These are phyloP conservation scores for Corythoichthys intestinalis DNA, from an alignment of 2,113 vertebrate genomes.

Conservation along the genomic window DNA sequence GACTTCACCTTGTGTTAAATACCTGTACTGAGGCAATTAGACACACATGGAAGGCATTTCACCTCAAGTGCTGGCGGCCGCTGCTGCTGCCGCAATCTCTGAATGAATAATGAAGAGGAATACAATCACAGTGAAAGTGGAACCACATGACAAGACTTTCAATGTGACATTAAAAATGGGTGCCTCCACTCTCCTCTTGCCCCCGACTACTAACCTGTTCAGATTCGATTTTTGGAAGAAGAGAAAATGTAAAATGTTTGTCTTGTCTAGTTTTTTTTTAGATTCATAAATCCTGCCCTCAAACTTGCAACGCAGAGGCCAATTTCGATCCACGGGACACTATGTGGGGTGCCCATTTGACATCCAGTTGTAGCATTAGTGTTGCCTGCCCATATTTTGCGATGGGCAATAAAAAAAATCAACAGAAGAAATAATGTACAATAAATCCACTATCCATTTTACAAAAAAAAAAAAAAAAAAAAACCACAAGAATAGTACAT, in stretches of 20 bases:
- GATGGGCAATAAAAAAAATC: too few relatives aligned
- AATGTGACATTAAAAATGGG: conserved; percentile 76
- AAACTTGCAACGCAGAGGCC: too few relatives aligned
- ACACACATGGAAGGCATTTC: conserved; percentile 91
- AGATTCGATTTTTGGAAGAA: not conserved
- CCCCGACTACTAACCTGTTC: conserved; percentile 22
- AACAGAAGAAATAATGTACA: too few relatives aligned
- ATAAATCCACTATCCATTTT: too few relatives aligned
- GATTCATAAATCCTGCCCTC: too few relatives aligned
- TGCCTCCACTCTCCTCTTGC: conserved; percentile 16
- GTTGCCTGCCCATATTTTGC: too few relatives aligned
- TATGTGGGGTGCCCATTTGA: too few relatives aligned
- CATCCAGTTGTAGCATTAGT: too few relatives aligned
- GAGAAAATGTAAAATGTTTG: not conserved
- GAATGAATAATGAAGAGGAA: conserved; percentile 86
- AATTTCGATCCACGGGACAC: too few relatives aligned
- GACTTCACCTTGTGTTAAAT: conserved; percentile 66
- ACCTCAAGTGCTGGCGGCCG: conserved; percentile 75
- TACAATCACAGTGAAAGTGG: conserved; percentile 91
- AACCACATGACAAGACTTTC: conserved; percentile 83
- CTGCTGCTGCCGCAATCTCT: conserved; percentile 80
- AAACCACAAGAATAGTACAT: too few relatives aligned
- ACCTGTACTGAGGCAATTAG: conserved; percentile 57
- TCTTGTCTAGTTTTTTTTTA: not conserved
- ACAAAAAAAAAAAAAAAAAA: too few relatives aligned